These are phyloP conservation scores for Pseudorasbora parva DNA, from an alignment of 2,113 vertebrate species.

Conservation along the genomic window DNA sequence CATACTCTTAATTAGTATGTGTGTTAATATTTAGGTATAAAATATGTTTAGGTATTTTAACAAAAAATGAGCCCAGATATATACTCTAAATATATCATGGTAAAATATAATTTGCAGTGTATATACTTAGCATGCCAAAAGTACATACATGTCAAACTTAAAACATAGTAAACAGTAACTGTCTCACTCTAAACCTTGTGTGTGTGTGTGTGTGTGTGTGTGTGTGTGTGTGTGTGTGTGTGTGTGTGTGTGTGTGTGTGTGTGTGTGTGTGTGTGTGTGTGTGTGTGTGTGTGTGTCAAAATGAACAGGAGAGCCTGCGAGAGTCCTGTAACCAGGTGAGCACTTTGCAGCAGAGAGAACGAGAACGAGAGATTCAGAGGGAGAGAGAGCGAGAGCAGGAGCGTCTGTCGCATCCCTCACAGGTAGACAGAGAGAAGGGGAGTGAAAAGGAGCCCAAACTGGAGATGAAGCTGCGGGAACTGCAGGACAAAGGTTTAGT, in stretches of 20 bases:
- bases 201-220: not conserved
- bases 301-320: conserved; percentile 83
- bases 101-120: not conserved
- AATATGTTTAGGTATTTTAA: not conserved
- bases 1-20: too few species aligned
- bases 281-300: not conserved
- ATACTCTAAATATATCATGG: too few species aligned
- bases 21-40: not conserved
- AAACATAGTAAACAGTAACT: not conserved
- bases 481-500: conserved; percentile 89
- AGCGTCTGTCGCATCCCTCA: conserved; percentile 57
- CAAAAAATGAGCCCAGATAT: not conserved
- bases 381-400: conserved; percentile 74
- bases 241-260: not conserved
- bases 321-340: conserved; percentile 76
- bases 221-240: too few species aligned
- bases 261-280: too few species aligned
- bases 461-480: conserved; percentile 85
- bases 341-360: conserved; percentile 74
- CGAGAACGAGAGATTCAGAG: conserved; percentile 74
- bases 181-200: not conserved
- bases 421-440: not conserved
- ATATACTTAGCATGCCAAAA: not conserved
- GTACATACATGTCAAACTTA: not conserved
- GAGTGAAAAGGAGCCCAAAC: conserved; percentile 57